These are phyloP conservation scores for Taenaris catops DNA, from an alignment of 2,888 invertebrate genomes.

Conservation along the genomic window DNA sequence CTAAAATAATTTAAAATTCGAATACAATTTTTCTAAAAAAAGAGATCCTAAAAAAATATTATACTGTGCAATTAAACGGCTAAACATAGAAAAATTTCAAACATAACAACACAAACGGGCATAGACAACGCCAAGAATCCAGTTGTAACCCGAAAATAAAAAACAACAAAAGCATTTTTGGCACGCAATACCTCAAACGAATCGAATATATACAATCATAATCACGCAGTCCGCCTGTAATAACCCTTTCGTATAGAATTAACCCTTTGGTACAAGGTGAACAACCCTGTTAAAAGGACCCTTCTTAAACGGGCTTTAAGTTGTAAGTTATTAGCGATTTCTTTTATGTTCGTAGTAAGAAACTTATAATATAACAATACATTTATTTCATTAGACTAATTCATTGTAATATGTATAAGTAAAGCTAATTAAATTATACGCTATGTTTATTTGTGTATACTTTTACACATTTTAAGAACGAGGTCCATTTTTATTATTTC, in stretches of 20 bases:
- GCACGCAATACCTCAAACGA: conserved; percentile 49
- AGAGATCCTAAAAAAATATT: conserved; percentile 10
- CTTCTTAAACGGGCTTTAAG: conserved; percentile 34
- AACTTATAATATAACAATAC: too few species aligned
- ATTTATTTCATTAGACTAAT: too few species aligned
- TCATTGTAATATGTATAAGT: too few species aligned
- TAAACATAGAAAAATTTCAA: conserved; percentile 26
- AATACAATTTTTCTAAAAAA: conserved; percentile 4
- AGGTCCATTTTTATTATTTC: too few species aligned
- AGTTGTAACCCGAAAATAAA: conserved; percentile 47
- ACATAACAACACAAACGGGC: conserved; percentile 33
- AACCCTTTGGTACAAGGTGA: conserved; percentile 76
- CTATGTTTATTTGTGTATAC: too few species aligned
- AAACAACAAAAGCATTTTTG: conserved; percentile 48
- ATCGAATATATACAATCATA: conserved; percentile 47
- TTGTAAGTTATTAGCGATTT: conserved; percentile 33
- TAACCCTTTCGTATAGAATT: conserved; percentile 66
- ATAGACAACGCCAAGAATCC: conserved; percentile 41
- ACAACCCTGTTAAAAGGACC: conserved; percentile 70
- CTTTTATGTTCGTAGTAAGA: too few species aligned
- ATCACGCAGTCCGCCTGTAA: conserved; percentile 45
- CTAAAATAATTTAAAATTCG: neutral
- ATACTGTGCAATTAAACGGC: conserved; percentile 1
- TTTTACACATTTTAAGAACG: too few species aligned
- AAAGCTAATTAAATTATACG: too few species aligned